phyloP scores from a whole-genome alignment of 2,888 invertebrate genomes.

The Idaea aversata region DNA sequence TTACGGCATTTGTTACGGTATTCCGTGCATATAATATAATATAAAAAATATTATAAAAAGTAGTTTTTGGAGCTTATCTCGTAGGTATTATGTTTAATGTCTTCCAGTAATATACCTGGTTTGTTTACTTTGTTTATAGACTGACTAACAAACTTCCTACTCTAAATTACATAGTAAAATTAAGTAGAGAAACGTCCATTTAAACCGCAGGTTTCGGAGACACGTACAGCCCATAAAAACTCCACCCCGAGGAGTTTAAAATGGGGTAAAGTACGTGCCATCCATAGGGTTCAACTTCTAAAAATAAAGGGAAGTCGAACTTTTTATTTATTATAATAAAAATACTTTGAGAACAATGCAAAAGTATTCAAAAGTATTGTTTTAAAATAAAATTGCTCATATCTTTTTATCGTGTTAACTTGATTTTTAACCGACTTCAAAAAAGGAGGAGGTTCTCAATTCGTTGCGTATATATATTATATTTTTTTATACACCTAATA shows the following conservation, averaged over 20 bases:
- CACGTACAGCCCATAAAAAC: neutral
- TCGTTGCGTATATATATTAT: too few relatives aligned
- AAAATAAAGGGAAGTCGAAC: neutral
- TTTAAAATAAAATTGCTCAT: too few relatives aligned
- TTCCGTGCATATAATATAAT: too few relatives aligned
- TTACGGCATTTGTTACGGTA: too few relatives aligned
- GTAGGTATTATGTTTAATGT: neutral
- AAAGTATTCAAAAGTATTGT: too few relatives aligned
- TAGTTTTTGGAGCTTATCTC: neutral
- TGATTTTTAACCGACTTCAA: too few relatives aligned
- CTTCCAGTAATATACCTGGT: neutral
- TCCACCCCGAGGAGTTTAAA: neutral
- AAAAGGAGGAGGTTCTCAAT: too few relatives aligned
- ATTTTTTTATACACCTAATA: too few relatives aligned
- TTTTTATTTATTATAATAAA: neutral
- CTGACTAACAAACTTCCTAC: constrained; percentile 1
- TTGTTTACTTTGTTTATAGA: neutral
- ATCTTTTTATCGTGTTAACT: too few relatives aligned
- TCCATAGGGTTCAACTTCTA: neutral
- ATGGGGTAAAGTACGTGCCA: neutral
- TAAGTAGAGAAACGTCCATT: neutral
- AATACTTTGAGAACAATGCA: neutral
- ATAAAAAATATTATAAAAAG: neutral
- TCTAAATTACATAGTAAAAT: constrained; percentile 1
- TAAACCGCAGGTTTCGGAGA: neutral